Evolutionary conservation across 2,888 invertebrate genomes (phyloP), one percentile per base, ranked within the genome.

Genomic region (Argyra leucocephala): DNA sequence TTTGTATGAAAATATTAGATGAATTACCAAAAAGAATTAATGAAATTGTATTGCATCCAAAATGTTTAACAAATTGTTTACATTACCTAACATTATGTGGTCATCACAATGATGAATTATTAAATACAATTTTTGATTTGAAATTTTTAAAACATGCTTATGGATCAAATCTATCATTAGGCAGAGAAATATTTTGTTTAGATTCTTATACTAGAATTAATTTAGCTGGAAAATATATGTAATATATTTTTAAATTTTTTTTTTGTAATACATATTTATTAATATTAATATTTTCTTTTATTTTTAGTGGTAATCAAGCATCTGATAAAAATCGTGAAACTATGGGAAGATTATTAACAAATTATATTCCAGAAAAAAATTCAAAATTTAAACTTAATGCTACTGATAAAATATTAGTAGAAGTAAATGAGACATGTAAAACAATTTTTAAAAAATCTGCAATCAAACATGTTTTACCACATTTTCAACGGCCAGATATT

Each of bases 401-500:
- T 15, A 81, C 84, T 1, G 86, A 88, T 74, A 82, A 76, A 70
- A 80, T 87, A 72, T 78, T 86, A 64, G 69, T 88, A 58, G 85
- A 86, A 73, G 76, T 86, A 0, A 77, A 82, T n/a, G 82, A 82
- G 63, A 73, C 79, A 0, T 70, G 85, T 4, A 77, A 77, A 67
- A 75, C 79, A 58, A 72, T 81, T n/a, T 77, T 86, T 57, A 83
- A 83, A 1, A 73, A 78, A 22, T 76, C 81, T 6, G 81, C 83
- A 66, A 69, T 80, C 2, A 77, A 76, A 65, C 88, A 88, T 74
- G 77, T 90, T 68, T 74, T 91, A 68, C 87, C 90, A 10, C 89
- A 91, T 72, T 86, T 84, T 73, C 81, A 83, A 69, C 82, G 83
- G 76, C 83, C 86, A 80, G 87, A 88, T 76, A 74, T 88, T 31